Percentiles rank a stretch among this genome's conserved stretches.
phyloP scores from a whole-genome alignment of 1,140 invertebrate species.

The Lordiphosa clarofinis region DNA sequence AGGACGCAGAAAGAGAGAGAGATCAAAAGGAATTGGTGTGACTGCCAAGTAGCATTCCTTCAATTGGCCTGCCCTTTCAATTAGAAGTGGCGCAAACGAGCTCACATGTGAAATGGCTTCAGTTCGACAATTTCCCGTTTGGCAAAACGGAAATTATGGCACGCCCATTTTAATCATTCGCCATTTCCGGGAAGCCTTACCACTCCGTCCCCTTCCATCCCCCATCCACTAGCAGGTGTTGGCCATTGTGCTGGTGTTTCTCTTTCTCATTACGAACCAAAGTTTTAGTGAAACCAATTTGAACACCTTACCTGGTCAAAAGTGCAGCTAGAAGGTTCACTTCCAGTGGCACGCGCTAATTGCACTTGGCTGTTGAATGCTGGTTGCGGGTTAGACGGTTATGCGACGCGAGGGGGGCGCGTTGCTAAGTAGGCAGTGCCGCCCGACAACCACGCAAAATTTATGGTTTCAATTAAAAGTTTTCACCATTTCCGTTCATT shows the following conservation, averaged over 20 bases:
- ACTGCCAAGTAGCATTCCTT: slow-evolving; percentile 20
- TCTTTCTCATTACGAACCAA: background rate
- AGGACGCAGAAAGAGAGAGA: background rate
- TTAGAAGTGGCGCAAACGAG: slow-evolving; percentile 19
- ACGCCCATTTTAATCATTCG: slow-evolving; percentile 76
- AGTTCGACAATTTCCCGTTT: slow-evolving; percentile 62
- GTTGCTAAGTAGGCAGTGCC: slow-evolving; percentile 49
- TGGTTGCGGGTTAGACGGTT: background rate
- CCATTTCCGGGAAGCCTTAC: slow-evolving; percentile 53
- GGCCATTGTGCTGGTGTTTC: slow-evolving; percentile 6
- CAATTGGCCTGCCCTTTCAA: slow-evolving; percentile 35
- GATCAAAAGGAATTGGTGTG: background rate
- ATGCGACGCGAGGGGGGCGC: background rate
- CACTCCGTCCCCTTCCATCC: background rate
- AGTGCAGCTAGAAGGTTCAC: slow-evolving; percentile 33
- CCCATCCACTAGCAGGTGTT: background rate
- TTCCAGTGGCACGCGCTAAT: slow-evolving; percentile 43
- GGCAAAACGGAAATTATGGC: slow-evolving; percentile 64
- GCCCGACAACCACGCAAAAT: slow-evolving; percentile 62
- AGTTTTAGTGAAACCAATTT: slow-evolving; percentile 19
- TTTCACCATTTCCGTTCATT: slow-evolving; percentile 77
- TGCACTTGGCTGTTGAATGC: slow-evolving; percentile 37
- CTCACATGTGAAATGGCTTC: slow-evolving; percentile 24
- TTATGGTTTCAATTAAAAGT: slow-evolving; percentile 77
- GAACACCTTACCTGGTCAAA: slow-evolving; percentile 48